Evolutionary conservation across 2,797 vertebrate genomes (phyloP).

Genomic region (Fratercula arctica): DNA sequence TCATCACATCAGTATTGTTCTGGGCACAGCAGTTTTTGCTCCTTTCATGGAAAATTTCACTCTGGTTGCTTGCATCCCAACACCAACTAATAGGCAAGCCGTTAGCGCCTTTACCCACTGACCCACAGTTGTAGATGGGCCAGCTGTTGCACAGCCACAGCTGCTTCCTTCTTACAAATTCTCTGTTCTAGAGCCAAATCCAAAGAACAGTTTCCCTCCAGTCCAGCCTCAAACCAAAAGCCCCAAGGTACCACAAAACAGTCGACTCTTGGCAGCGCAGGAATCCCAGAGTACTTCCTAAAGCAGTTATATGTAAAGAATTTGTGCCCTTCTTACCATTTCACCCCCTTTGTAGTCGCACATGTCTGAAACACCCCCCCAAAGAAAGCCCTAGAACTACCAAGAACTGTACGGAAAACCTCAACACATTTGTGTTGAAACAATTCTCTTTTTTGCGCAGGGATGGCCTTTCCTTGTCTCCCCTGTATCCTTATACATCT

Average conservation of each 20-base stretch:
- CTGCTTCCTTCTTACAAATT: not conserved
- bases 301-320: not conserved
- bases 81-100: not conserved
- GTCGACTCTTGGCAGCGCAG: not conserved
- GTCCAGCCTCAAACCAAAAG: not conserved
- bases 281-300: not conserved
- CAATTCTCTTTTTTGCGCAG: not conserved
- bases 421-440: not conserved
- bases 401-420: not conserved
- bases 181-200: not conserved
- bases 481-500: not conserved
- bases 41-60: not conserved
- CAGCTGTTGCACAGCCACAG: not conserved
- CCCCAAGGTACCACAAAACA: not conserved
- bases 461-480: not conserved
- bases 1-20: not conserved
- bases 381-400: not conserved
- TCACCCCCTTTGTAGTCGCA: not conserved
- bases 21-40: not conserved
- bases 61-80: not conserved
- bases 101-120: not conserved
- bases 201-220: not conserved
- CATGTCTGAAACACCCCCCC: accelerated
- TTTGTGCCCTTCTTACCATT: not conserved
- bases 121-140: not conserved